phyloP scores from a whole-genome alignment of 2,113 vertebrate species.

The Ornithorhynchus anatinus region DNA sequence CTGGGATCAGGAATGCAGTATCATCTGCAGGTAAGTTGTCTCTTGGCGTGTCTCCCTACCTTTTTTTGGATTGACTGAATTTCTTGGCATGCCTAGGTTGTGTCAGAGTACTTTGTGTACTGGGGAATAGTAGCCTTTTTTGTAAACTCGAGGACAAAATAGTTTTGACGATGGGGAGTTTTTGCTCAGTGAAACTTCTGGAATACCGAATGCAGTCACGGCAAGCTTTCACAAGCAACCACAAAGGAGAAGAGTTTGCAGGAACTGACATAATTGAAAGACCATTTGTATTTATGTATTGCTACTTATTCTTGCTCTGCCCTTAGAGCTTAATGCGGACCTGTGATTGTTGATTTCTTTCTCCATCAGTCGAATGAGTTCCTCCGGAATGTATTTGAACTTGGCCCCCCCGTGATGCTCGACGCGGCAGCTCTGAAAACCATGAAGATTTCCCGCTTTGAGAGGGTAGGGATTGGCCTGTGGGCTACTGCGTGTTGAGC shows the following conservation, averaged over 20 bases:
- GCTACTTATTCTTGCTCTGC: background rate
- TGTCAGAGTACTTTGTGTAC: no score
- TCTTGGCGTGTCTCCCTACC: background rate
- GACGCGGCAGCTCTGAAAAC: slow-evolving; percentile 90
- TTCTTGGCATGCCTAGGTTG: background rate
- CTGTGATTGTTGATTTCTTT: background rate
- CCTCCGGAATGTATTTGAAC: slow-evolving; percentile 94
- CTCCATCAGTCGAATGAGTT: slow-evolving; percentile 89
- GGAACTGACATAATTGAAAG: no score
- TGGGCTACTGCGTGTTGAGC: background rate
- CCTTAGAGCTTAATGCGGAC: background rate
- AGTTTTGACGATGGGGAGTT: no score
- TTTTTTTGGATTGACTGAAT: background rate
- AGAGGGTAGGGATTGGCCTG: slow-evolving; percentile 81
- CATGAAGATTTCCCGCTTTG: slow-evolving; percentile 94
- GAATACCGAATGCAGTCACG: no score
- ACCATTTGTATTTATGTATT: background rate
- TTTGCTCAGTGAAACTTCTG: no score
- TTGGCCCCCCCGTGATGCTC: slow-evolving; percentile 91
- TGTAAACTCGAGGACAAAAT: no score
- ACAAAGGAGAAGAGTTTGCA: no score
- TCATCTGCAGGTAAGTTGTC: slow-evolving; percentile 86
- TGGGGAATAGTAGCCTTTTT: no score
- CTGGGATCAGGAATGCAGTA: slow-evolving; percentile 97
- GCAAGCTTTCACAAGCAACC: no score